These are phyloP conservation scores for Pardalotus punctatus DNA, from an alignment of 2,113 vertebrate genomes.

Conservation along the genomic window DNA sequence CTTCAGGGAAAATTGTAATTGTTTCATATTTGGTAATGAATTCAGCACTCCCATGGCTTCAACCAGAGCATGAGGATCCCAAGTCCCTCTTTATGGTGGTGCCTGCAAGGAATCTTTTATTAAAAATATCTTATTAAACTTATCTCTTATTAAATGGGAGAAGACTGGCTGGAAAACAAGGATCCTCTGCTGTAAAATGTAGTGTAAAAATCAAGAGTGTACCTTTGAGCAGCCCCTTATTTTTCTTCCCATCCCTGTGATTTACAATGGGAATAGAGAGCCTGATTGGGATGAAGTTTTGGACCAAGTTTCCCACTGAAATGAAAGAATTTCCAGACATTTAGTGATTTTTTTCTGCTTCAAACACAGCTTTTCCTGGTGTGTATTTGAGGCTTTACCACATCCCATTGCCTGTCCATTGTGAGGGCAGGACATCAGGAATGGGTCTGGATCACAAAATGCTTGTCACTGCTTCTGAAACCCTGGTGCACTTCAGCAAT, in stretches of 20 bases:
- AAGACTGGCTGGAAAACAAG: not conserved
- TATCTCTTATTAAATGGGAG: not conserved
- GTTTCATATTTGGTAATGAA: not conserved
- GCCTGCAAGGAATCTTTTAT: not conserved
- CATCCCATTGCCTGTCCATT: fast-evolving
- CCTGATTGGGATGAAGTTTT: not conserved
- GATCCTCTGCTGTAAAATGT: not conserved
- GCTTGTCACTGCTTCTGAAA: not conserved
- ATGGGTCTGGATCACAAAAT: not conserved
- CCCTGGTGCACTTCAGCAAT: not conserved
- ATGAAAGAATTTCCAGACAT: not conserved
- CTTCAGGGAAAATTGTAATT: not conserved
- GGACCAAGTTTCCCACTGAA: not conserved
- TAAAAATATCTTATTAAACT: not conserved
- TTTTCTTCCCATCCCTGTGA: not conserved
- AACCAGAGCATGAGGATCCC: not conserved
- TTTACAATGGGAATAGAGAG: not conserved
- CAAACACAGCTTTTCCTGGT: not conserved
- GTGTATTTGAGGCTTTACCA: not conserved
- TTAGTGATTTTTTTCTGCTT: not conserved
- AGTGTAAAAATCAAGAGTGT: not conserved
- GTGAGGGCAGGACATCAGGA: not conserved
- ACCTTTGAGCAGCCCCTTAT: not conserved
- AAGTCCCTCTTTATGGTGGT: no score
- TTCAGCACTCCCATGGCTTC: not conserved